Conservation (phyloP, 53 echinoderm and acorn worm genomes). For the Stichopus horrens region DNA sequence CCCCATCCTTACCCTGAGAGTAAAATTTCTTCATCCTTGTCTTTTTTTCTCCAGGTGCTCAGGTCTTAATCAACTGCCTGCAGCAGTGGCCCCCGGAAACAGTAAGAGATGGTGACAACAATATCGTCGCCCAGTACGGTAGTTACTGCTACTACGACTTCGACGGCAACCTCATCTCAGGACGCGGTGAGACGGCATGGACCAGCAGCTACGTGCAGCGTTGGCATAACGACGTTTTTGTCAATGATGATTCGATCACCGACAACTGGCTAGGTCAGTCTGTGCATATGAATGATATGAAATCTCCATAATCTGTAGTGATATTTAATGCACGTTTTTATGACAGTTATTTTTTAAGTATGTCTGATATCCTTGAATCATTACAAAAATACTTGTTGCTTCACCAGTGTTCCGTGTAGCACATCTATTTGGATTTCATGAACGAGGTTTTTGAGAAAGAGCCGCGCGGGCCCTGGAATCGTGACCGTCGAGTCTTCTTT, state of each 20-base stretch:
- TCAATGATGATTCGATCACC: neutral
- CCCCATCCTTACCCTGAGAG: too few relatives aligned
- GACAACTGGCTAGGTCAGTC: conserved; percentile 7
- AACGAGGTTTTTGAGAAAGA: too few relatives aligned
- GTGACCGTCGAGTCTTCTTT: too few relatives aligned
- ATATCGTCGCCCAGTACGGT: conserved; percentile 10
- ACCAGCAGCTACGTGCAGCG: conserved; percentile 36
- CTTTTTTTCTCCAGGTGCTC: neutral
- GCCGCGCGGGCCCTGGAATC: too few relatives aligned
- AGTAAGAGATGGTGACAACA: too few relatives aligned
- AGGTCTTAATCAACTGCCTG: conserved; percentile 4
- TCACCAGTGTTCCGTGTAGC: too few relatives aligned
- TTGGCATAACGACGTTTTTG: conserved; percentile 1
- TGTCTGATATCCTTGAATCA: too few relatives aligned
- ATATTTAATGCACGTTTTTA: too few relatives aligned
- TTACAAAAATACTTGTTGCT: too few relatives aligned
- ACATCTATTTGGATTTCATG: too few relatives aligned
- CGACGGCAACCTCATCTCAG: neutral
- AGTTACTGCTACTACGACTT: conserved; percentile 30
- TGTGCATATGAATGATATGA: neutral
- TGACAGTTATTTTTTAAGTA: too few relatives aligned
- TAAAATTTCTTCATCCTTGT: neutral
- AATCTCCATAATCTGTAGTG: too few relatives aligned
- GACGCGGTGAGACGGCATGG: neutral
- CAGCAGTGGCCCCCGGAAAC: neutral